Evolutionary conservation across 2,113 vertebrate genomes (phyloP).

Genomic region (Limanda limanda): DNA sequence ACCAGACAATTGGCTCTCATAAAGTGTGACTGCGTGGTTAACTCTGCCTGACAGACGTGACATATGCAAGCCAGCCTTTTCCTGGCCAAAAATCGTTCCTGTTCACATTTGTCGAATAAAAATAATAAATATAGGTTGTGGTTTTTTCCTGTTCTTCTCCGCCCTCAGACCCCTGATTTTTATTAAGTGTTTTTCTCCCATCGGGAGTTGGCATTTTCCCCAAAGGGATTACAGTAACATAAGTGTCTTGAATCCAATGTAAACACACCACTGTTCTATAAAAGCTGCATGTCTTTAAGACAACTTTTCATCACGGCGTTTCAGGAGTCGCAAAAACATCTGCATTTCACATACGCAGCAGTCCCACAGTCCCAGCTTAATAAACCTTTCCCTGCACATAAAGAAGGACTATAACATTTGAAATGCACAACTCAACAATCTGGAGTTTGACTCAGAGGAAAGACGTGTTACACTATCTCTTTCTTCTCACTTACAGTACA

Average conservation of each 20-base stretch:
- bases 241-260: not conserved
- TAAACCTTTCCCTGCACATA: conserved; percentile 48
- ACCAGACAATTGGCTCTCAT: not conserved
- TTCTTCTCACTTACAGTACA: conserved; percentile 21
- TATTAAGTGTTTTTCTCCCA: conserved; percentile 11
- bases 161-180: conserved; percentile 2
- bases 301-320: conserved; percentile 1
- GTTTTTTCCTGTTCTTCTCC: not conserved
- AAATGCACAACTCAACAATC: conserved; percentile 45
- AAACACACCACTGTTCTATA: no score
- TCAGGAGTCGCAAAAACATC: conserved; percentile 45
- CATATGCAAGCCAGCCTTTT: not conserved
- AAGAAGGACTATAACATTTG: conserved; percentile 38
- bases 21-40: not conserved
- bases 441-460: conserved; percentile 33
- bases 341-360: conserved; percentile 50
- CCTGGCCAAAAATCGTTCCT: not conserved
- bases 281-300: conserved; percentile 1
- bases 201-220: conserved; percentile 1
- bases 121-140: not conserved
- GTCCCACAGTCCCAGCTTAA: conserved; percentile 68
- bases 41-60: not conserved
- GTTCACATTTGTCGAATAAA: not conserved
- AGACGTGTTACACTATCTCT: conserved; percentile 27
- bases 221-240: not conserved